Evolutionary conservation across 2,113 vertebrate species (phyloP), one percentile per base, ranked within the genome.

Genomic region (Triplophysa siluroides): DNA sequence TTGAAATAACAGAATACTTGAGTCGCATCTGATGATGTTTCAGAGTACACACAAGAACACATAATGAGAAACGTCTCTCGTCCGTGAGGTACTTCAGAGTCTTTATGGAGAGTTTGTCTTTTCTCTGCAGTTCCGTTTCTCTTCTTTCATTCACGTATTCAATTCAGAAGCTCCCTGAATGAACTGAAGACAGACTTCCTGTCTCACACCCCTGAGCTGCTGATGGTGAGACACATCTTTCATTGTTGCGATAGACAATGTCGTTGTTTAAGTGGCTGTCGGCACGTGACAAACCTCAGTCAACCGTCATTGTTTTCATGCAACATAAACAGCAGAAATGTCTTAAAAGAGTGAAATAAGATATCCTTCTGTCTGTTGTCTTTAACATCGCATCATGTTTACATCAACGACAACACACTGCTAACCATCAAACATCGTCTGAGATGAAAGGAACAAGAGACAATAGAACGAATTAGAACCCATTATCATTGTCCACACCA

Each of bases 141-240:
- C 67, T 21, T 83, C 74, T 74, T 61, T 58, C 50, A 10, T 54
- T 74, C 71, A 58, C 54, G 67, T 72, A 83, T 78, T 73, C 43
- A 68, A 81, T 24, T 52, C 12, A 38, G 69, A 72, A 24, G 45
- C 29, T 62, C 79, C 52, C 56, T 4, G 29, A 29, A 29, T 29
- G 29, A 63, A 77, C 45, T 65, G 52, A 74, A 65, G 52, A 16
- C 45, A n/a, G 69, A 23, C 33, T 58, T 47, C 63, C 69, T 64
- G 80, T 67, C 33, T 81, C 62, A 4, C 58, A 4, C 58, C 38
- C 63, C 1, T 47, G 74, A 73, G 75, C 54, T 62, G 16, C 18
- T 21, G 16, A 81, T 47, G 56, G 19, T 43, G 62, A 24, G 26
- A 68, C 13, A 33, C 29, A n/a, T 56, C 52, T 9, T 38, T 78